These are phyloP conservation scores for Tupaia tana DNA, from an alignment of 2,113 vertebrate genomes.

Conservation along the genomic window DNA sequence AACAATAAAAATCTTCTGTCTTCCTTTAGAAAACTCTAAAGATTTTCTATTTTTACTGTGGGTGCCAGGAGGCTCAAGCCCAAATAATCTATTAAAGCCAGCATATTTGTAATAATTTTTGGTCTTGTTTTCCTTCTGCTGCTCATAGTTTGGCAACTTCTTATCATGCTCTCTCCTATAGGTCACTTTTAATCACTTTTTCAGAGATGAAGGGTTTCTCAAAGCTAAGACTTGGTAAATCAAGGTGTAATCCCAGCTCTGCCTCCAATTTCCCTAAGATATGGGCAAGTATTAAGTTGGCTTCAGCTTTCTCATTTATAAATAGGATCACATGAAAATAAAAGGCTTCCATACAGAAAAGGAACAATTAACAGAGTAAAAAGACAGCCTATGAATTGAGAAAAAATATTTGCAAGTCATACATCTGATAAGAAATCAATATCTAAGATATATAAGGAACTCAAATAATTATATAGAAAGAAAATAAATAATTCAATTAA, in stretches of 20 bases:
- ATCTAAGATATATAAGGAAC: too few relatives aligned
- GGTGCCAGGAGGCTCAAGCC: neutral
- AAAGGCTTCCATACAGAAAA: too few relatives aligned
- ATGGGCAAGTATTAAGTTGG: neutral
- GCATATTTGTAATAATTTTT: neutral
- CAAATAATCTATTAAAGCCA: neutral
- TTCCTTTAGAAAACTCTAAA: neutral
- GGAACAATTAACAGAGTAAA: too few relatives aligned
- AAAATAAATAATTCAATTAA: too few relatives aligned
- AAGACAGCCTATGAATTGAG: too few relatives aligned
- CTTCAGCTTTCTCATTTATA: neutral
- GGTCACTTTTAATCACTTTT: neutral
- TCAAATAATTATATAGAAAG: too few relatives aligned
- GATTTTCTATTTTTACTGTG: neutral
- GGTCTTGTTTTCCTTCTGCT: neutral
- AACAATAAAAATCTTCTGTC: neutral
- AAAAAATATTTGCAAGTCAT: too few relatives aligned
- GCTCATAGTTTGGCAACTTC: neutral
- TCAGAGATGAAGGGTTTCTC: neutral
- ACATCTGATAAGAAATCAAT: too few relatives aligned
- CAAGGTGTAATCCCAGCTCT: neutral
- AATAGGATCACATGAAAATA: too few relatives aligned
- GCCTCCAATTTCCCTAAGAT: neutral
- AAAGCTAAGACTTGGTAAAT: neutral
- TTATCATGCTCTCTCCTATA: neutral